phyloP scores from a whole-genome alignment of 2,888 invertebrate species.

The Colostygia pectinataria region DNA sequence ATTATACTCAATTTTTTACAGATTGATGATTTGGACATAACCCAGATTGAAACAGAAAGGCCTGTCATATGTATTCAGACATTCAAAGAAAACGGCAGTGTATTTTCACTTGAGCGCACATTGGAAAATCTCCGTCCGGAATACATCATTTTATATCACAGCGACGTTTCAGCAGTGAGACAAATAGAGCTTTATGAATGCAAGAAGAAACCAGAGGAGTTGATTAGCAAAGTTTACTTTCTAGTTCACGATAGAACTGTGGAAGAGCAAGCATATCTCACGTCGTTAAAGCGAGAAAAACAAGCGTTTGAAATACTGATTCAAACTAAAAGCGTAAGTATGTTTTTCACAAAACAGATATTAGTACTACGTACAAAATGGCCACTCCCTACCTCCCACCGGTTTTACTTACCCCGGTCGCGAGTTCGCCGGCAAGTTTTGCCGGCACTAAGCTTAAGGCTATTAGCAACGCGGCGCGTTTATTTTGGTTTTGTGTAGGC shows the following conservation, averaged over 20 bases:
- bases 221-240: slow-evolving; percentile 90
- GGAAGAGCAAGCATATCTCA: slow-evolving; percentile 98
- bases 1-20: no score
- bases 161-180: slow-evolving; percentile 92
- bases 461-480: no score
- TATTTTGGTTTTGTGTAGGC: no score
- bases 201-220: slow-evolving; percentile 71
- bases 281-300: slow-evolving; percentile 94
- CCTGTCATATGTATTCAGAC: slow-evolving; percentile 90
- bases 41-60: slow-evolving; percentile 83
- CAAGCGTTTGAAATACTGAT: slow-evolving; percentile 97
- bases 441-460: no score
- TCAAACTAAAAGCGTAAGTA: slow-evolving; percentile 92
- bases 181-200: slow-evolving; percentile 94
- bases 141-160: slow-evolving; percentile 95
- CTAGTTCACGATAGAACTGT: slow-evolving; percentile 95
- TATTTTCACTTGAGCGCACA: slow-evolving; percentile 87
- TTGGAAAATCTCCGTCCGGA: slow-evolving; percentile 88
- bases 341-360: no score
- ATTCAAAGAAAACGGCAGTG: slow-evolving; percentile 88
- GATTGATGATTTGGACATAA: slow-evolving; percentile 87
- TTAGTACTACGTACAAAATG: no score
- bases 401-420: no score
- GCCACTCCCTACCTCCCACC: no score
- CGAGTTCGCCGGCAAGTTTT: no score